Evolutionary conservation across 2,113 vertebrate genomes (phyloP), one percentile per base, ranked within the genome.

Genomic region (Aspidoscelis tigris): DNA sequence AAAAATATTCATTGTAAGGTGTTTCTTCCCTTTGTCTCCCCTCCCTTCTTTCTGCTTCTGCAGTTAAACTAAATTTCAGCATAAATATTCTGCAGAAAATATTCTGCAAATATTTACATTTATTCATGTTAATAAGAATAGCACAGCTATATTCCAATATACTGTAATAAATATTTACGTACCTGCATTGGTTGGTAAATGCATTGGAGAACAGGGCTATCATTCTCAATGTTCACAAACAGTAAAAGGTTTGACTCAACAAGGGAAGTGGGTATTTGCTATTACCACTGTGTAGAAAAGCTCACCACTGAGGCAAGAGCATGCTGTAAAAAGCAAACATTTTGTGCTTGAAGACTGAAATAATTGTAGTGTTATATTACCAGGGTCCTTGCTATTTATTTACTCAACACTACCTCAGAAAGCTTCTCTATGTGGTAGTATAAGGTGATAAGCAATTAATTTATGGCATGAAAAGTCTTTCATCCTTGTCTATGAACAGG

Each of bases 101-200:
- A 75, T 53, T 83, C 7, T 83, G 58, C 89, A 93, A 94, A 94
- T 92, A 95, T 94, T 95, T 94, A 80, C 80, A 80, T 92, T 89
- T 91, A 81, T 91, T 90, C 89, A 87, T 55, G 83, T 69, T 91
- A 93, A 91, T 93, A 24, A 71, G 88, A 93, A 92, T 41, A 83
- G 85, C 39, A 87, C 79, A 66, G 50, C 69, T 90, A 92, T 91
- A 90, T 92, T 75, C 83, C 61, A 2, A 2, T 83, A 43, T 33
- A 83, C 74, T 83, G 53, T 21, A 82, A 43, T 92, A 93, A 93
- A 92, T 94, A 90, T 95, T 96, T 94, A 93, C 78, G 14, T 22
- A 89, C 12, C 53, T 84, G 24, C 87, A 68, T 86, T 89, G 87
- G 75, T 78, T 91, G 90, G 89, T 84, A 90, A 93, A 89, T 90